Base-by-base conservation (phyloP, 1,140 invertebrate genomes). In the Drosophila takahashii region DNA sequence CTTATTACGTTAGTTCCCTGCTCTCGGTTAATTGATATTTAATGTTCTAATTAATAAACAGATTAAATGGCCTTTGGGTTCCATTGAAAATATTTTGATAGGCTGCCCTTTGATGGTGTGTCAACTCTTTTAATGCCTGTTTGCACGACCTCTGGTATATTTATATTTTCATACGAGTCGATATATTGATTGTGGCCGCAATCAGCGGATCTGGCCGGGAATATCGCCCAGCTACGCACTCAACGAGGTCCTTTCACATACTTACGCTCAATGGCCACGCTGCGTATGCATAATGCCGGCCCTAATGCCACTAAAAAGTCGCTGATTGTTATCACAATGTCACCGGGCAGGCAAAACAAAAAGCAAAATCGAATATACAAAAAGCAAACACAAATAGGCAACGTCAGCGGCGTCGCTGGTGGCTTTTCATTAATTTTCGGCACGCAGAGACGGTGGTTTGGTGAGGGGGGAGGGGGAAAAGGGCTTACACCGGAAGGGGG, bases 371-470 rank as follows among this genome's bases (percentile, higher is more conserved):
- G 79, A 79, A 79, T 75, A 59, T 77, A 80, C 70, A 79, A 71
- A 85, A 66, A 65, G 78, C 66, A 70, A 62, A 56, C 50, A 72
- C 61, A 77, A 77, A 69, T 69, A 53, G 60, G 69, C 52, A 58
- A 44, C 41, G 54, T 74, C 79, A 47, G 41, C 61, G 58, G 45
- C 42, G 59, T 53, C 58, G 34, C 32, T 58, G 79, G 48, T 77
- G 75, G 75, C 70, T 87, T 87, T 86, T 86, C 81, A 87, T 86
- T 87, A 86, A 87, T 87, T 87, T 86, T 81, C 79, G 84, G 84
- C 83, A 86, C 83, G 81, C 83, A 83, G 75, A 41, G 37, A 42
- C 67, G 34, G n/a, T 0, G 29, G 10, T 3, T 0, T 8, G 15
- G 15, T 8, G 4, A 16, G 16, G 41, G 13, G 41, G 16, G n/a